Conservation (phyloP, 2,113 vertebrate genomes). For the Perca fluviatilis region DNA sequence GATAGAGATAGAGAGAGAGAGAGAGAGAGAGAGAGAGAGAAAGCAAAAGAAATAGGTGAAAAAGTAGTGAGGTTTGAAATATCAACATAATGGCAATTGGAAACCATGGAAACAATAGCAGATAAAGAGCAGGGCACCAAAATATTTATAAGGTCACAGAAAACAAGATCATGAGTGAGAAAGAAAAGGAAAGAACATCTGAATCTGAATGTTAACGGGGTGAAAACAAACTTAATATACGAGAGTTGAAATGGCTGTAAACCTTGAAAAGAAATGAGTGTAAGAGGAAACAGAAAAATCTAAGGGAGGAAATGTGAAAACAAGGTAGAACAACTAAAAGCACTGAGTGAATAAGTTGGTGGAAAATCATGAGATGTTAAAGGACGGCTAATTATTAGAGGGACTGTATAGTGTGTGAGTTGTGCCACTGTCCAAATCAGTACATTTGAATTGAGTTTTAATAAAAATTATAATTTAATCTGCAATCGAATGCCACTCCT, state of each 20-base stretch:
- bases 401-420: not conserved
- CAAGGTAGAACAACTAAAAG: constrained; percentile 9
- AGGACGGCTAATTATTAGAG: not conserved
- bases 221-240: not conserved
- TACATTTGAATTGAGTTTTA: accelerated
- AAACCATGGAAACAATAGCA: constrained; percentile 56
- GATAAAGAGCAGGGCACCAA: constrained; percentile 43
- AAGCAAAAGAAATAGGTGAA: constrained; percentile 34
- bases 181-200: constrained; percentile 14
- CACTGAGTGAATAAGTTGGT: constrained; percentile 14
- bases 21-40: constrained; percentile 45
- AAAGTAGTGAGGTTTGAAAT: constrained; percentile 35
- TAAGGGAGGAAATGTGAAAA: not conserved
- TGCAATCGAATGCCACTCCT: too few relatives aligned
- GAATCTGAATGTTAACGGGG: constrained; percentile 25
- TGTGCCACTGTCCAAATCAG: not conserved
- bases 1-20: not conserved
- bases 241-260: constrained; percentile 11
- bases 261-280: constrained; percentile 28
- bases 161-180: constrained; percentile 29
- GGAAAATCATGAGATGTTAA: constrained; percentile 40
- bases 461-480: not conserved
- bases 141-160: constrained; percentile 32
- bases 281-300: not conserved
- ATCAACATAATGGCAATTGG: constrained; percentile 45